Evolutionary conservation across 2,113 vertebrate genomes (phyloP).

Genomic region (Pollachius pollachius): DNA sequence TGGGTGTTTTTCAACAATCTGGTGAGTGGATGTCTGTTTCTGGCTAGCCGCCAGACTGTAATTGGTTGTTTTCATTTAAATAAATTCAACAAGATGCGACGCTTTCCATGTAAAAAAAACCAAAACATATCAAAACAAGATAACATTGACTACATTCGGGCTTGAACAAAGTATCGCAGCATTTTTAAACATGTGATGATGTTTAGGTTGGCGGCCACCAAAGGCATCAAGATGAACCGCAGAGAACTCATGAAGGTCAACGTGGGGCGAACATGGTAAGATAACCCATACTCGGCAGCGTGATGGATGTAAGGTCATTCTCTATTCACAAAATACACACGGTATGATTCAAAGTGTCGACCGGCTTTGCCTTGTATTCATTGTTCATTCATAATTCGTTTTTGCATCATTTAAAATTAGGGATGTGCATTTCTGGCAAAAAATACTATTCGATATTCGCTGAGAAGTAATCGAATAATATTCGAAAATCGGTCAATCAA

Average conservation of each 20-base stretch:
- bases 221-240: constrained; percentile 70
- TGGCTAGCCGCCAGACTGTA: background rate
- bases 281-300: background rate
- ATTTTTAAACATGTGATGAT: background rate
- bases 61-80: background rate
- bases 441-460: too few relatives aligned
- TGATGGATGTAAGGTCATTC: too few relatives aligned
- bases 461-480: too few relatives aligned
- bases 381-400: too few relatives aligned
- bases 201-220: constrained; percentile 80
- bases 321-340: too few relatives aligned
- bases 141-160: too few relatives aligned
- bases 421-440: too few relatives aligned
- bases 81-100: background rate
- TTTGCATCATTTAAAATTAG: too few relatives aligned
- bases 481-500: too few relatives aligned
- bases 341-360: too few relatives aligned
- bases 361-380: too few relatives aligned
- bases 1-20: constrained; percentile 82
- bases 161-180: too few relatives aligned
- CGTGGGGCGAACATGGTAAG: constrained; percentile 76
- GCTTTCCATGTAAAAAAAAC: background rate
- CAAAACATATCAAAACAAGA: background rate
- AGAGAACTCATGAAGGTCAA: constrained; percentile 80
- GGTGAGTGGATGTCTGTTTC: constrained; percentile 60